Evolutionary conservation across 1,140 invertebrate genomes (phyloP).

Genomic region (Batillaria attramentaria): DNA sequence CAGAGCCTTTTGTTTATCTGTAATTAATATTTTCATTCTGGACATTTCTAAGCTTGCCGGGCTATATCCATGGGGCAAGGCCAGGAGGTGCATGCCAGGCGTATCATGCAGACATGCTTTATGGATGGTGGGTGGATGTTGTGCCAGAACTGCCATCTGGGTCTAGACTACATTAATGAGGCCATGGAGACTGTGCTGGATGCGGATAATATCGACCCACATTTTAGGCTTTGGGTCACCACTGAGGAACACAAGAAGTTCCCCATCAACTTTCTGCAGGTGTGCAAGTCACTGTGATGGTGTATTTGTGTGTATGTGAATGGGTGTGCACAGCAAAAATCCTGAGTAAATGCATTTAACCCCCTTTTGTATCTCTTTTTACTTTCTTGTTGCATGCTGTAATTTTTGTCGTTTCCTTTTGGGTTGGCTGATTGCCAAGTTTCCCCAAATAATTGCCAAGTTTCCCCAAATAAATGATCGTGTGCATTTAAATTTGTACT

Average conservation of each 20-base stretch:
- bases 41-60: slow-evolving; percentile 51
- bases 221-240: slow-evolving; percentile 67
- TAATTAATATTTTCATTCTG: background rate
- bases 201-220: slow-evolving; percentile 55
- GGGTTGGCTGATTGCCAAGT: no score
- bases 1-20: background rate
- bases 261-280: slow-evolving; percentile 68
- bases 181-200: slow-evolving; percentile 60
- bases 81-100: slow-evolving; percentile 69
- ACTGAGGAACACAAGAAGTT: slow-evolving; percentile 66
- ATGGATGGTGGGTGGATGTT: slow-evolving; percentile 63
- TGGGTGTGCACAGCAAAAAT: background rate
- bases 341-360: no score
- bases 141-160: slow-evolving; percentile 70
- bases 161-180: slow-evolving; percentile 68
- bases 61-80: slow-evolving; percentile 71
- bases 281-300: slow-evolving; percentile 22
- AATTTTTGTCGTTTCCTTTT: no score
- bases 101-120: slow-evolving; percentile 60
- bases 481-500: no score
- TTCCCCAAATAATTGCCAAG: background rate
- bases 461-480: background rate
- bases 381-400: no score
- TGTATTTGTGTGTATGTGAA: background rate
- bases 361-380: no score